These are phyloP conservation scores for Pagrus major DNA, from an alignment of 2,113 vertebrate genomes.

Conservation along the genomic window DNA sequence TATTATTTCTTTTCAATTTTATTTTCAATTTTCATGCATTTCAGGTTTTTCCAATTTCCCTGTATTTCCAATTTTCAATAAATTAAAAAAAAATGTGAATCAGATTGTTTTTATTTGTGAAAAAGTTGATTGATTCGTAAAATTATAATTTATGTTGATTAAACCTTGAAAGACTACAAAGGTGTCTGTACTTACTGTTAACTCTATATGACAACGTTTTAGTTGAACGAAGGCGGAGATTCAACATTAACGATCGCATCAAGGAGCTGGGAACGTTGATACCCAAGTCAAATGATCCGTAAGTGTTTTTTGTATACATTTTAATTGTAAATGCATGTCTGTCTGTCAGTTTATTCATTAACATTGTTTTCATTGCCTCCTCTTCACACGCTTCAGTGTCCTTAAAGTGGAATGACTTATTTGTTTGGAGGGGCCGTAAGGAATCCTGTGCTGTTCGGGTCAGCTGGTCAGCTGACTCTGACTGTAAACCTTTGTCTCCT, in stretches of 20 bases:
- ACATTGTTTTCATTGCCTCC: neutral
- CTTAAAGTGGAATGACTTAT: conserved; percentile 18
- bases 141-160: neutral
- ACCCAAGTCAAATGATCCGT: conserved; percentile 94
- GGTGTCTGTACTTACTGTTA: neutral
- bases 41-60: too few species aligned
- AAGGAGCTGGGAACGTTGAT: conserved; percentile 94
- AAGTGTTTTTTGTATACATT: conserved; percentile 74
- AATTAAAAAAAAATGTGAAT: too few species aligned
- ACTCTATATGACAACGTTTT: conserved; percentile 16
- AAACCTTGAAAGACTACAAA: neutral
- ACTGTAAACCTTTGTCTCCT: conserved; percentile 75
- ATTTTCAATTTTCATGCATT: too few species aligned
- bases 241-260: conserved; percentile 96
- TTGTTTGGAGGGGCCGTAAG: conserved; percentile 77
- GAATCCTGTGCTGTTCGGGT: conserved; percentile 58
- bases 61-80: too few species aligned
- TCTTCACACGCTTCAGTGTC: neutral
- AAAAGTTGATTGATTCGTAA: neutral
- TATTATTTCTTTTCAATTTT: too few species aligned
- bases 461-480: conserved; percentile 73
- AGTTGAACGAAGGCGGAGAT: conserved; percentile 93
- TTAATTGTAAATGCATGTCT: neutral
- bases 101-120: too few species aligned
- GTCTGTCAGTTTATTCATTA: neutral